Conservation (phyloP, 2,888 invertebrate species). For the Dioctria linearis region DNA sequence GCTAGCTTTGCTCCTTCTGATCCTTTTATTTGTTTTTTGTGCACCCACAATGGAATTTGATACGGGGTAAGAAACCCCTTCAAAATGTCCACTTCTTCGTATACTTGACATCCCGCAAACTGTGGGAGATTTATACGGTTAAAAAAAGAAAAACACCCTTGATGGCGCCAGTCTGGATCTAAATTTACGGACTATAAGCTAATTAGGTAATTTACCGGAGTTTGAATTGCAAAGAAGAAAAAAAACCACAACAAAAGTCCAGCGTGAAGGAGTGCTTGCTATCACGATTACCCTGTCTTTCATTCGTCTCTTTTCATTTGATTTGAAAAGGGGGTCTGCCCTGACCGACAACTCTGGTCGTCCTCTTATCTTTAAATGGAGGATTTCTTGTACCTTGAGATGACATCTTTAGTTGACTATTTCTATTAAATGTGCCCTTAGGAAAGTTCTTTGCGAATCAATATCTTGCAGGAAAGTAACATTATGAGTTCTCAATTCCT, state of each 20-base stretch:
- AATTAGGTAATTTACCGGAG: neutral
- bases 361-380: neutral
- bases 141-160: neutral
- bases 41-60: neutral
- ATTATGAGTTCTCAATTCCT: neutral
- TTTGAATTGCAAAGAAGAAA: neutral
- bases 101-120: neutral
- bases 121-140: constrained; percentile 4
- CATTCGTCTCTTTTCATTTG: too few relatives aligned
- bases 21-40: neutral
- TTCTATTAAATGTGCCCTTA: neutral
- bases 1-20: neutral
- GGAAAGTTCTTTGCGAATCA: neutral
- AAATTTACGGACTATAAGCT: neutral
- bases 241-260: neutral
- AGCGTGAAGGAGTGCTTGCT: too few relatives aligned
- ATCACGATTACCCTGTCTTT: too few relatives aligned
- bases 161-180: neutral
- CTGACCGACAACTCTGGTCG: neutral
- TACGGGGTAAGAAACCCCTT: neutral
- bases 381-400: neutral
- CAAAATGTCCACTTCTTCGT: neutral
- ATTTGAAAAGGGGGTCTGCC: too few relatives aligned
- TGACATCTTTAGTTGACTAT: neutral
- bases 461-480: neutral